Evolutionary conservation across 2,797 vertebrate species (phyloP).

Genomic region (Poecilia gillii): DNA sequence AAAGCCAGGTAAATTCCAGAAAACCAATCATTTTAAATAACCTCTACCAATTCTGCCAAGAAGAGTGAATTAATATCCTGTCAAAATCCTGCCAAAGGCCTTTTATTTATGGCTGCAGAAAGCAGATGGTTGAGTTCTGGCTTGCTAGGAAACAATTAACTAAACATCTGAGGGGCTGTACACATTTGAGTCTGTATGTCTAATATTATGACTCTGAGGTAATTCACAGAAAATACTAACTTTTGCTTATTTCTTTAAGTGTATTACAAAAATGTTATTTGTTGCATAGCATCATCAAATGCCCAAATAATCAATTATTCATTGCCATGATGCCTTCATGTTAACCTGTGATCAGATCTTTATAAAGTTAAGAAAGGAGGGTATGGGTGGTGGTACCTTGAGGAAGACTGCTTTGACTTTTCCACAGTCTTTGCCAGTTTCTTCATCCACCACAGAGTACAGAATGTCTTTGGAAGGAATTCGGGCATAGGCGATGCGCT

Average conservation of each 20-base stretch:
- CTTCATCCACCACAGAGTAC: slow-evolving; percentile 92
- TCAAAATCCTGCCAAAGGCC: neutral
- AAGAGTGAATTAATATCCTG: neutral
- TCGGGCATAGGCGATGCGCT: slow-evolving; percentile 91
- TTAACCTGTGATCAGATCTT: neutral
- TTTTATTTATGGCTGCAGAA: neutral
- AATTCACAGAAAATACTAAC: neutral
- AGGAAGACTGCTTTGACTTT: slow-evolving; percentile 97
- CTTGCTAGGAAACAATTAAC: neutral
- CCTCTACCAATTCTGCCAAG: neutral
- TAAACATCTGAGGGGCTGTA: neutral
- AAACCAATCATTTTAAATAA: neutral
- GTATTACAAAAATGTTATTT: neutral
- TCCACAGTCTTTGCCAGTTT: slow-evolving; percentile 93
- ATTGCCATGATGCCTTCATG: neutral
- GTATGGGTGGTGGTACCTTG: slow-evolving; percentile 73
- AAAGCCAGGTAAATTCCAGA: neutral
- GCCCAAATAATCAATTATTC: neutral
- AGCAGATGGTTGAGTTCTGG: neutral
- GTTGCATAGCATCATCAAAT: neutral
- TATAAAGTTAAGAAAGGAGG: neutral
- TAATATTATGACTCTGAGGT: neutral
- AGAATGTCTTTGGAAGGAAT: slow-evolving; percentile 95
- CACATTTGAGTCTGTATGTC: neutral
- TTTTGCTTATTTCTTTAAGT: neutral